Base-by-base conservation (phyloP, 2,888 invertebrate species). In the Tuberolachnus salignus region DNA sequence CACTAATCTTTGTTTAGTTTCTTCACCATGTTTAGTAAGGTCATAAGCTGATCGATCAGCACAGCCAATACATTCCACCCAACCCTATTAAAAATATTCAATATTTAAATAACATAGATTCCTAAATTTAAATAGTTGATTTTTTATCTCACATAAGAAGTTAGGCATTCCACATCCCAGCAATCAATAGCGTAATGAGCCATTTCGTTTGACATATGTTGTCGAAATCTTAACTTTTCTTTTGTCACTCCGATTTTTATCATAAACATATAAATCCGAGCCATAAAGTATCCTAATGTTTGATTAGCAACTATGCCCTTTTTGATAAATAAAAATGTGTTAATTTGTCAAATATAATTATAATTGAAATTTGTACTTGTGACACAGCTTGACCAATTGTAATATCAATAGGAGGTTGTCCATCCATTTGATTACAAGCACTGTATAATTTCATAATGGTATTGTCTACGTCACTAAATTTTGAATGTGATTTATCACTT, bases 181-280 rank as follows among this genome's bases (percentile, higher is more conserved):
- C 99, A 99, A 85, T 99, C 99, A 86, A 95, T 93, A 11, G 99
- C 99, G 86, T 99, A 99, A 87, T 99, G 99, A 82, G 99, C 99
- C 99, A 99, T 99, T 87, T 99, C 99, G 87, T 99, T 99, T 81
- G 92, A 89, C 95, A 99, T 95, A 85, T 99, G 99, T 85, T 99
- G 99, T 46, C 99, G 91, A 87, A 99, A 99, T 59, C 99, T 90
- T 75, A 99, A 86, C 83, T 92, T 92, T 67, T 90, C 89, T 0
- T 92, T 88, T 84, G 96, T 93, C 75, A 99, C 91, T 61, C 99
- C 99, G 82, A 95, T 90, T 84, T 92, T 92, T 64, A 92, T 84
- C 84, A 99, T 87, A 86, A 97, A 99, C 84, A 91, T 87, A 84
- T 97, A 93, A 83, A 98, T 98, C 83, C 98, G 89, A 0, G 94